Percentiles rank a stretch among this genome's conserved stretches.
These are phyloP conservation scores for Passer montanus DNA, from an alignment of 2,113 vertebrate species.

Conservation along the genomic window DNA sequence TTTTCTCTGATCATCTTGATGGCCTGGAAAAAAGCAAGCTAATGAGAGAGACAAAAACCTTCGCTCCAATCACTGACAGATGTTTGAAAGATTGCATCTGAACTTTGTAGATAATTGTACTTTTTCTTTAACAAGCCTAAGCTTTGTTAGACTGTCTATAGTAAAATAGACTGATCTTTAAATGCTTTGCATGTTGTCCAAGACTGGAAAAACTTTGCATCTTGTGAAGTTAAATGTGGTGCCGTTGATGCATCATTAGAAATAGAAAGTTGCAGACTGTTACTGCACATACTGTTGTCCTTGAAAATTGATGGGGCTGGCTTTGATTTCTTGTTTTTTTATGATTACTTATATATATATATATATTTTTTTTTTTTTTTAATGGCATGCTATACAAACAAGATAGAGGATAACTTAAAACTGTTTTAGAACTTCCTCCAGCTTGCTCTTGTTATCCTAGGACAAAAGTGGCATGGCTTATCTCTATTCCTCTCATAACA, in stretches of 20 bases:
- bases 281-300: neutral
- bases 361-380: too few relatives aligned
- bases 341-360: neutral
- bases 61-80: neutral
- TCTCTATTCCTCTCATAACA: neutral
- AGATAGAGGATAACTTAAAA: neutral
- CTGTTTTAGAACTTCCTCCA: neutral
- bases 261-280: constrained; percentile 22
- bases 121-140: neutral
- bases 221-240: neutral
- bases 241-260: constrained; percentile 54
- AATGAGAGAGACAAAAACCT: neutral
- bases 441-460: neutral
- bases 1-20: neutral
- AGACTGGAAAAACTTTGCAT: neutral
- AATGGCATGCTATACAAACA: neutral
- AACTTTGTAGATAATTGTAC: neutral
- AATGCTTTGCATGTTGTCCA: neutral
- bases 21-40: neutral
- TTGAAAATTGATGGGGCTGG: neutral
- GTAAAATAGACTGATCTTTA: neutral
- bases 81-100: neutral
- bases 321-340: neutral
- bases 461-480: neutral
- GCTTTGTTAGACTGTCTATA: neutral